phyloP scores from a whole-genome alignment of 1,140 invertebrate species.

The Diachasma alloeum region DNA sequence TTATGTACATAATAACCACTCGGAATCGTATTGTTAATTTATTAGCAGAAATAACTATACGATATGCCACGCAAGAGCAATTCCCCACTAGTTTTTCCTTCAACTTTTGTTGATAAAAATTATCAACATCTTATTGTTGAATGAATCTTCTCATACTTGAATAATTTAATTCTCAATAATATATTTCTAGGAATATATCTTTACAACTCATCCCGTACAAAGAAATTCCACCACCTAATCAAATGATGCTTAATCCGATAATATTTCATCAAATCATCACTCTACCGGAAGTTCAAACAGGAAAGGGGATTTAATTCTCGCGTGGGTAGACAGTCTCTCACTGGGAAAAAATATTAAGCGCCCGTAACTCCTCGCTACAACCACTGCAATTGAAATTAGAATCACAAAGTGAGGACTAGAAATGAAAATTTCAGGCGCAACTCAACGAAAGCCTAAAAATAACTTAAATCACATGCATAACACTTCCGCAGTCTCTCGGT shows the following conservation, averaged over 20 bases:
- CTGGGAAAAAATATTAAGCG: neutral
- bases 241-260: conserved; percentile 13
- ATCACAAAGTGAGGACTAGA: neutral
- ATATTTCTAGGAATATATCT: too few relatives aligned
- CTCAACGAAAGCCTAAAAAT: conserved; percentile 1
- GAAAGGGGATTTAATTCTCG: conserved; percentile 24
- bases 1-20: too few relatives aligned
- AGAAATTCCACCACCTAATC: neutral
- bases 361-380: neutral
- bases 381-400: neutral
- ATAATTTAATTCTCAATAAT: too few relatives aligned
- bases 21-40: too few relatives aligned
- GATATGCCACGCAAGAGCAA: too few relatives aligned
- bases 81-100: too few relatives aligned
- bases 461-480: neutral
- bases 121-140: too few relatives aligned
- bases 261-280: conserved; percentile 11
- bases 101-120: too few relatives aligned
- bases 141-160: too few relatives aligned
- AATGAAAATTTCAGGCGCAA: neutral
- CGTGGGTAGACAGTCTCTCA: conserved; percentile 9
- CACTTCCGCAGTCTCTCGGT: neutral
- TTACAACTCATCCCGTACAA: too few relatives aligned
- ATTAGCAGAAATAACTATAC: too few relatives aligned
- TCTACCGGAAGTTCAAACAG: conserved; percentile 1